Percentiles rank a stretch among this genome's conserved stretches.
Evolutionary conservation across 2,113 vertebrate species (phyloP).

Genomic region (western clawed frog (Xenopus tropicalis)): UCB_Xtro_10.0 CM004447.2:86341001-86341500

Average conservation of each 20-base stretch:
- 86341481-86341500: constrained; percentile 34
- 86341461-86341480: constrained; percentile 41
- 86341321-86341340: constrained; percentile 30
- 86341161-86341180: background rate
- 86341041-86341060: too few species aligned
- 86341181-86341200: background rate
- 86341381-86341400: constrained; percentile 37
- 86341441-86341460: constrained; percentile 33
- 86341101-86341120: too few species aligned
- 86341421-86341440: constrained; percentile 38
- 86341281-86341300: constrained; percentile 31
- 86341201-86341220: constrained; percentile 7
- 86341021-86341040: too few species aligned
- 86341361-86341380: constrained; percentile 41
- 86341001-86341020: too few species aligned
- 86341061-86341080: too few species aligned
- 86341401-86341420: constrained; percentile 34
- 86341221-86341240: constrained; percentile 1
- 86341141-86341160: constrained; percentile 16
- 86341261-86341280: constrained; percentile 14
- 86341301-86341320: constrained; percentile 28
- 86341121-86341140: background rate
- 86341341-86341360: constrained; percentile 29
- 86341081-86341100: too few species aligned
- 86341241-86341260: constrained; percentile 13